A percentile compares a stretch with the other conserved stretches of the same genome.
Conservation (phyloP, 2,888 invertebrate species). For the Pherbina coryleti region DNA sequence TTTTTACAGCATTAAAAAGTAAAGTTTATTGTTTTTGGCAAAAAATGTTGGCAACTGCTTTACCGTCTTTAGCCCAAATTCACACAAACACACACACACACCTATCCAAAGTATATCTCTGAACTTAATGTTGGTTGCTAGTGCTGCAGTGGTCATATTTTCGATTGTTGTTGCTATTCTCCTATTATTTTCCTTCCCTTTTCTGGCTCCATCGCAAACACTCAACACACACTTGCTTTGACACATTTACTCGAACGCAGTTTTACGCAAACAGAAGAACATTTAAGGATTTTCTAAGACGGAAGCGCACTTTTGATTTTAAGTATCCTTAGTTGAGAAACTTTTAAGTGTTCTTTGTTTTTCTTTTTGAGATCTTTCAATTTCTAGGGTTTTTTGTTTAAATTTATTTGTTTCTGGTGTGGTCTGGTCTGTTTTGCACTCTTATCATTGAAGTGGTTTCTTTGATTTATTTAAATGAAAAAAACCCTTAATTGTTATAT, state of each 20-base stretch:
- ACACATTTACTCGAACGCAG: background rate
- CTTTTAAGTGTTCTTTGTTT: background rate
- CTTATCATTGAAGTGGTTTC: no score
- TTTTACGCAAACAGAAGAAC: background rate
- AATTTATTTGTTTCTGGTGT: background rate
- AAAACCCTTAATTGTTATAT: no score
- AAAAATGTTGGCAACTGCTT: background rate
- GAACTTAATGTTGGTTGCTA: background rate
- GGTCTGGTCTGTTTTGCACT: no score
- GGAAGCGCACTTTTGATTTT: no score
- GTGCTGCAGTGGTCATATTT: background rate
- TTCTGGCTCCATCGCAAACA: background rate
- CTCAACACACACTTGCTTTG: background rate
- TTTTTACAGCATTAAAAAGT: background rate
- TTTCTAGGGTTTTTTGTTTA: background rate
- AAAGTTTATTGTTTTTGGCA: slow-evolving; percentile 9
- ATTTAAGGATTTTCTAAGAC: background rate
- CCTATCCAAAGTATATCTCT: background rate
- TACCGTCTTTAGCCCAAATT: background rate
- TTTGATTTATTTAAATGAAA: no score
- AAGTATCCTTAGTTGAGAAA: background rate
- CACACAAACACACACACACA: background rate
- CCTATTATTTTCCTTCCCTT: background rate
- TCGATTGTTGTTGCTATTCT: background rate
- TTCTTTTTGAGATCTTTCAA: background rate